Evolutionary conservation across 2,888 invertebrate species (phyloP).

Genomic region (Oscheius sp.): DNA sequence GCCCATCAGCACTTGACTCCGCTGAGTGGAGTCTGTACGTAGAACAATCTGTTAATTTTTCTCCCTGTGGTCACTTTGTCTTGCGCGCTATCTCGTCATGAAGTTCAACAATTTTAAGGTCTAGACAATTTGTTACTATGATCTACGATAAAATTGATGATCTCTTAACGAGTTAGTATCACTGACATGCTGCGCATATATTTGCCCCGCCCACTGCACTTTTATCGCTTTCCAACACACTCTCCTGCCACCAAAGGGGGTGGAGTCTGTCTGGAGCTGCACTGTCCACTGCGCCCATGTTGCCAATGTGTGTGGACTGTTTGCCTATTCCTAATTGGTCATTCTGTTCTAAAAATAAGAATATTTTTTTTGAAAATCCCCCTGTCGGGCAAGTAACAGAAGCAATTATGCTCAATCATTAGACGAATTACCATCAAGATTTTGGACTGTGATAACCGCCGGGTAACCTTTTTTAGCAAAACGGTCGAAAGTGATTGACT

Average conservation of each 20-base stretch:
- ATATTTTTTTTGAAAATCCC: too few relatives aligned
- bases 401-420: too few relatives aligned
- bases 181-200: background rate
- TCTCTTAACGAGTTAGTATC: background rate
- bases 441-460: background rate
- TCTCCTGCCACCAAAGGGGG: conserved; percentile 26
- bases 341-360: too few relatives aligned
- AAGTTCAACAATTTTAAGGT: background rate
- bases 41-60: conserved; percentile 24
- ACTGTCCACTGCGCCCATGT: conserved; percentile 35
- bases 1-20: conserved; percentile 35
- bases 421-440: background rate
- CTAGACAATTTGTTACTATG: too few relatives aligned
- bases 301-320: conserved; percentile 26
- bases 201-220: conserved; percentile 33
- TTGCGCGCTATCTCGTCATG: background rate
- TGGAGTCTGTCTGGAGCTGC: conserved; percentile 37
- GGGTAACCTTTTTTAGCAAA: background rate
- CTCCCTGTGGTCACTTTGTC: background rate
- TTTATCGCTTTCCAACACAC: conserved; percentile 31
- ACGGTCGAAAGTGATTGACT: background rate
- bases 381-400: too few relatives aligned
- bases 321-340: conserved; percentile 19
- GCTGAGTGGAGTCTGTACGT: conserved; percentile 26
- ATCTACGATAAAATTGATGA: background rate